Base-by-base conservation (phyloP, 2,888 invertebrate species). In the Andrena praecox region DNA sequence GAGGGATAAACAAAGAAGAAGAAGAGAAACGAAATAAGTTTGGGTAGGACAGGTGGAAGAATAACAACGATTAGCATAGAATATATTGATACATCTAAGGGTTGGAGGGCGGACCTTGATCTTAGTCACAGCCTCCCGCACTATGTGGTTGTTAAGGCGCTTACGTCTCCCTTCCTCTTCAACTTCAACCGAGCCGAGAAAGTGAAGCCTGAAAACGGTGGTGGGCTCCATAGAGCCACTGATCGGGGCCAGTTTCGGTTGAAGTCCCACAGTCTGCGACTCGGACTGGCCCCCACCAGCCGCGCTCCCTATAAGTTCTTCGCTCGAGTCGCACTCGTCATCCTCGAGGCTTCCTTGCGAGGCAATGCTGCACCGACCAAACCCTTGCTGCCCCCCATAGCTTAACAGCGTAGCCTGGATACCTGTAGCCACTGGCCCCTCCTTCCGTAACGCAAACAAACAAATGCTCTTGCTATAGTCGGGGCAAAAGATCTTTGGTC, bases 71-170 rank as follows among this genome's bases (percentile, higher is more conserved):
- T 74, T 80, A 80, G n/a, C 59, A 50, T 78, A 80, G 70, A 71
- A 71, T 80, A 80, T 77, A 77, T 75, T 79, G 79, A 80, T 80
- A 80, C 64, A 80, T 80, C 81, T 80, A 82, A 82, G 76, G 81
- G 76, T 80, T 82, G 81, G 80, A 82, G 82, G 92, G 94, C 95
- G 95, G 96, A 97, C 97, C 97, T 97, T 97, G 94, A 97, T 97
- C 95, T 97, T 97, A 94, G 96, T 96, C 95, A 97, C 97, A 91
- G 97, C 97, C 94, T 97, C 97, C 95, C 97, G 97, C 93, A 97
- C 97, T 97, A 97, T 97, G 95, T 96, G 96, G 96, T 97, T 97
- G 96, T 97, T 97, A 95, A 96, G 96, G 92, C 97, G 95, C 94
- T 96, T 96, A 94, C 97, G 96, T 92, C 97, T 95, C 93, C 95